phyloP scores from a whole-genome alignment of 2,113 vertebrate species.

The Brachyhypopomus occidentalis region DNA sequence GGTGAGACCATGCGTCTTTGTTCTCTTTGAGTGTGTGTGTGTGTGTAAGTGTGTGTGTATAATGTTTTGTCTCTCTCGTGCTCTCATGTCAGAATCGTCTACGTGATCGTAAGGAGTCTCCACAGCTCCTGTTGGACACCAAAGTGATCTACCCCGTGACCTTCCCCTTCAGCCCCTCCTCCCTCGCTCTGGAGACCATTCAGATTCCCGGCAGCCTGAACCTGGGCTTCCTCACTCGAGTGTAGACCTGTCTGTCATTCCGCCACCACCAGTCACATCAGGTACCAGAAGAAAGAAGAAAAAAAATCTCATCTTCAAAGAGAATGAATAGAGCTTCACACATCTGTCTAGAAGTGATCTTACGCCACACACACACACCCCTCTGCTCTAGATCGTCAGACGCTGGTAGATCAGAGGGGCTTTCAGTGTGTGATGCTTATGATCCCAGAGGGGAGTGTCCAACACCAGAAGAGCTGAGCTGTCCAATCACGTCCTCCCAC shows the following conservation, averaged over 20 bases:
- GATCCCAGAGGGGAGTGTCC: conserved; percentile 52
- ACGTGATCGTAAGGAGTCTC: conserved; percentile 91
- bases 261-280: conserved; percentile 29
- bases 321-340: conserved; percentile 9
- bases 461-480: background rate
- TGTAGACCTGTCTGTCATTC: conserved; percentile 71
- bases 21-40: background rate
- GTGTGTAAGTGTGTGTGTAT: background rate
- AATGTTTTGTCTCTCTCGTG: background rate
- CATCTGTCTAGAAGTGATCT: background rate
- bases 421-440: background rate
- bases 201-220: conserved; percentile 94
- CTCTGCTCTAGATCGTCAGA: background rate
- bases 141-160: conserved; percentile 98
- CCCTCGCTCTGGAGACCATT: conserved; percentile 94
- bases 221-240: conserved; percentile 89
- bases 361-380: conserved; percentile 17
- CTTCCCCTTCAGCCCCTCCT: conserved; percentile 95
- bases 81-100: conserved; percentile 81
- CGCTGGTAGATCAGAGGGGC: background rate
- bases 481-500: background rate
- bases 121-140: conserved; percentile 96
- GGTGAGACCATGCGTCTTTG: conserved; percentile 71
- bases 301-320: conserved; percentile 16
- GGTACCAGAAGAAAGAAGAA: background rate